Conservation (phyloP, 2,113 vertebrate genomes). For the Pluvianellus socialis region DNA sequence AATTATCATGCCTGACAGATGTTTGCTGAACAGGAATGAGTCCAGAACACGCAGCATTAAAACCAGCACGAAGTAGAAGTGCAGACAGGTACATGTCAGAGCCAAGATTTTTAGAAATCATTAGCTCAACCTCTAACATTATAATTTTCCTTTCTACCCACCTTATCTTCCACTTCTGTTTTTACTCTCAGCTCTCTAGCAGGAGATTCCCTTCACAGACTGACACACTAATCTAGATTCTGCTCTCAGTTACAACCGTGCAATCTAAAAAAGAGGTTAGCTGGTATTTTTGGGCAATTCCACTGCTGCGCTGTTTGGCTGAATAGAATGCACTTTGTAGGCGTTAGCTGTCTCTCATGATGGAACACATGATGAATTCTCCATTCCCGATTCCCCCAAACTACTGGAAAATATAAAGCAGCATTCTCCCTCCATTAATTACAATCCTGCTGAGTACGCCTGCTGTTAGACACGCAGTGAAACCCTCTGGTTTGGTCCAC, state of each 20-base stretch:
- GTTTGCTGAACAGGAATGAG: slow-evolving; percentile 22
- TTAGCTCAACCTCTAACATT: background rate
- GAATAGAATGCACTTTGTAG: background rate
- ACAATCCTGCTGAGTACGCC: background rate
- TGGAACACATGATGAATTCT: background rate
- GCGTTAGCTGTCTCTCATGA: background rate
- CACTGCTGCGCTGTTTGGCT: background rate
- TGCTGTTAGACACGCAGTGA: background rate
- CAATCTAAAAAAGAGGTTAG: background rate
- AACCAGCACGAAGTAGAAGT: background rate
- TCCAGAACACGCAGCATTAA: background rate
- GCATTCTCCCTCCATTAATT: background rate
- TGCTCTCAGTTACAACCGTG: background rate
- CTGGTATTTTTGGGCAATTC: background rate
- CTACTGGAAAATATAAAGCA: background rate
- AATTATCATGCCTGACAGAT: slow-evolving; percentile 40
- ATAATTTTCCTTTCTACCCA: background rate
- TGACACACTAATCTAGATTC: background rate
- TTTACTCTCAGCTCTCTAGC: background rate
- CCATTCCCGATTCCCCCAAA: background rate
- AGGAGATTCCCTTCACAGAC: background rate
- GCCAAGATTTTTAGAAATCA: background rate
- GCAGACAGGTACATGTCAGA: background rate
- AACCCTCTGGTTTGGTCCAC: background rate
- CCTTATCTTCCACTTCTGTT: background rate